These are phyloP conservation scores for Tineola bisselliella DNA, from an alignment of 2,888 invertebrate genomes.

Conservation along the genomic window DNA sequence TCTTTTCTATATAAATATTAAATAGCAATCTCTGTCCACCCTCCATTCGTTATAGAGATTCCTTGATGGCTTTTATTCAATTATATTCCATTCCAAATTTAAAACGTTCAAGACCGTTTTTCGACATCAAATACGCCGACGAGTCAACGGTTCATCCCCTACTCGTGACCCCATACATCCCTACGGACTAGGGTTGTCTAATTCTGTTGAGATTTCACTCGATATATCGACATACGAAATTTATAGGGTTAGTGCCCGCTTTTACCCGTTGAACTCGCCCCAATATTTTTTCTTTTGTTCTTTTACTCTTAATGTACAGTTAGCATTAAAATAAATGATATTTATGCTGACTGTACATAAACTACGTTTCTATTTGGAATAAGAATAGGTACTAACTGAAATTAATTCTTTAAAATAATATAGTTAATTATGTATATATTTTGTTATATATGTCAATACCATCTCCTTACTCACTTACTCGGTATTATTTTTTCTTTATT, in stretches of 20 bases:
- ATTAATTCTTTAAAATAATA: too few relatives aligned
- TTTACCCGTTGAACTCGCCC: neutral
- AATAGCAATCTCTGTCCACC: neutral
- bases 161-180: slow-evolving; percentile 2
- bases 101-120: slow-evolving; percentile 1
- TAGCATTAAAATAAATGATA: too few relatives aligned
- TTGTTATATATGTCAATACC: too few relatives aligned
- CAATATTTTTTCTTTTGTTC: too few relatives aligned
- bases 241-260: neutral
- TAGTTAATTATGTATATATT: too few relatives aligned
- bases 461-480: too few relatives aligned
- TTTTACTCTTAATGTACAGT: too few relatives aligned
- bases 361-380: too few relatives aligned
- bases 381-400: too few relatives aligned
- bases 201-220: neutral
- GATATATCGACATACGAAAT: slow-evolving; percentile 1
- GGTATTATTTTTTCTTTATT: too few relatives aligned
- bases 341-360: too few relatives aligned
- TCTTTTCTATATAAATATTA: neutral
- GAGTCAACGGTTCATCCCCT: neutral
- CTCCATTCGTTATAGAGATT: neutral
- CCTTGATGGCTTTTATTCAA: slow-evolving; percentile 3
- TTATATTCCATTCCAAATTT: neutral
- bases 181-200: neutral
- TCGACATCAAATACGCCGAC: neutral